phyloP scores from a whole-genome alignment of 2,113 vertebrate genomes.

The Stegostoma tigrinum region DNA sequence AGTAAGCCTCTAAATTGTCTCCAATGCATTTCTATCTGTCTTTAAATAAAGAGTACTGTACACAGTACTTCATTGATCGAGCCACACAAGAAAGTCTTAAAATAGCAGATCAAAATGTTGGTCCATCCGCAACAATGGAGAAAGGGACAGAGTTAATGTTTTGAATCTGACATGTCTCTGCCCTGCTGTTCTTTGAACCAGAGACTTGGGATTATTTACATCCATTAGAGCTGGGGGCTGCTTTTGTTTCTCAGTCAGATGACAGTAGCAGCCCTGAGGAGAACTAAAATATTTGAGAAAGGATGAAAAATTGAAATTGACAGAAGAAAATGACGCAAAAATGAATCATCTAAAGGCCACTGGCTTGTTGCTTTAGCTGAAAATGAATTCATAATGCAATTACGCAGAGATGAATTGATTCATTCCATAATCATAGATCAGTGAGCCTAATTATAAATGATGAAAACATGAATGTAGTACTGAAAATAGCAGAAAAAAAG shows the following conservation, averaged over 20 bases:
- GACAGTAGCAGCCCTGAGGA: background rate
- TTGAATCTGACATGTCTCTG: too few relatives aligned
- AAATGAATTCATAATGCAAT: background rate
- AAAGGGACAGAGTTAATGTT: too few relatives aligned
- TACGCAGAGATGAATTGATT: background rate
- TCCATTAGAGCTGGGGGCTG: too few relatives aligned
- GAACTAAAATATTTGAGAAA: background rate
- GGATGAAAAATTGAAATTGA: background rate
- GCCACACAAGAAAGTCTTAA: too few relatives aligned
- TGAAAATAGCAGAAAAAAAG: background rate
- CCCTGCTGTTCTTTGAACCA: too few relatives aligned
- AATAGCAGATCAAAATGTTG: too few relatives aligned
- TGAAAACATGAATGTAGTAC: background rate
- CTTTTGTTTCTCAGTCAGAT: background rate
- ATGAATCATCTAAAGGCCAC: background rate
- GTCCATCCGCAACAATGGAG: too few relatives aligned
- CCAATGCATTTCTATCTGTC: too few relatives aligned
- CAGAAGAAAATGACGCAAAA: background rate
- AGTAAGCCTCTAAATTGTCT: too few relatives aligned
- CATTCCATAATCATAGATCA: background rate
- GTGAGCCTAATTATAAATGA: background rate
- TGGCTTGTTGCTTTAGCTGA: background rate
- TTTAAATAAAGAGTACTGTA: too few relatives aligned
- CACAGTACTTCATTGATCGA: too few relatives aligned
- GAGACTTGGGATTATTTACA: too few relatives aligned